Conservation (phyloP, 64 coral and sea anemone genomes). For the Actinia equina region DNA sequence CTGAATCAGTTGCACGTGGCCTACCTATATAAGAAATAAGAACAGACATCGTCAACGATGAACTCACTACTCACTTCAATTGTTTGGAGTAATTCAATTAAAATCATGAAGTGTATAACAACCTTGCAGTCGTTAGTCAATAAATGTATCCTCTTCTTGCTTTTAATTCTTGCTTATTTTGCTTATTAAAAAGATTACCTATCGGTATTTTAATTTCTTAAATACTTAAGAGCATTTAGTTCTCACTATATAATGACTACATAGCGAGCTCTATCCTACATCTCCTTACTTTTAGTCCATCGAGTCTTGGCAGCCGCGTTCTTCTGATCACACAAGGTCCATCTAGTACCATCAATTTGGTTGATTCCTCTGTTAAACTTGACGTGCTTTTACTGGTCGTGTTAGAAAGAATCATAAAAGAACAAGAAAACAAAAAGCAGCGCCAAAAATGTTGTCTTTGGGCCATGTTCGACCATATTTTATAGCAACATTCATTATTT, state of each 20-base stretch:
- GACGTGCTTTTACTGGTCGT: neutral
- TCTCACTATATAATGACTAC: too few relatives aligned
- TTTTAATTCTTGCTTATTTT: too few relatives aligned
- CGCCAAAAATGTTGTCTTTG: neutral
- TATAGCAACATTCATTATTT: neutral
- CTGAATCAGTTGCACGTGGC: slow-evolving; percentile 34
- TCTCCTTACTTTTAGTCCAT: slow-evolving; percentile 19
- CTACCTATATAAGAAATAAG: slow-evolving; percentile 37
- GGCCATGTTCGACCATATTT: neutral
- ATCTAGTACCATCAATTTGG: neutral
- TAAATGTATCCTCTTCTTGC: too few relatives aligned
- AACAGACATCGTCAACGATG: neutral
- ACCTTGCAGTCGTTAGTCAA: too few relatives aligned
- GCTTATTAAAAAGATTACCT: too few relatives aligned
- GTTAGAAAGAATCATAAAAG: neutral
- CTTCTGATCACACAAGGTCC: slow-evolving; percentile 44
- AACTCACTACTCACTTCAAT: neutral
- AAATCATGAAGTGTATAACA: too few relatives aligned
- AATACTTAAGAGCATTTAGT: too few relatives aligned
- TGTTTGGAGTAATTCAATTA: too few relatives aligned
- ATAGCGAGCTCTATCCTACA: too few relatives aligned
- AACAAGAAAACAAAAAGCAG: neutral
- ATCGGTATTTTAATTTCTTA: too few relatives aligned
- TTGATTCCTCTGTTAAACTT: neutral
- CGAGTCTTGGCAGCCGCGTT: slow-evolving; percentile 31